phyloP scores from a whole-genome alignment of 2,113 vertebrate species.

The Chionodraco myersi region DNA sequence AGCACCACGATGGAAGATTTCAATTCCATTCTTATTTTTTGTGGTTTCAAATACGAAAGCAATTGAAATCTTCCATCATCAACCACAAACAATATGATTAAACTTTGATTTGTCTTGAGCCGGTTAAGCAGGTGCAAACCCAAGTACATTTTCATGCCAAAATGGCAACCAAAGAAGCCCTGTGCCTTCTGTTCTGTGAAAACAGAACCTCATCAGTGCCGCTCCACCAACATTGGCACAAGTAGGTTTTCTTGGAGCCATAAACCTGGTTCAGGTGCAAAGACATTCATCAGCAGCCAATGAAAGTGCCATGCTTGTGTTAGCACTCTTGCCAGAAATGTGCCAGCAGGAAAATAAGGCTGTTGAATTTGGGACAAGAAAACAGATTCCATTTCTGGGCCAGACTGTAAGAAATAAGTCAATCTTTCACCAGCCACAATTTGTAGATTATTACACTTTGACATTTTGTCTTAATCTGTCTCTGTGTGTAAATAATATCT shows the following conservation, averaged over 20 bases:
- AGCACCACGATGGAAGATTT: not conserved
- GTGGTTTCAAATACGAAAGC: no score
- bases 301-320: not conserved
- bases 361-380: not conserved
- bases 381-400: not conserved
- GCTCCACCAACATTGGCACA: constrained; percentile 11
- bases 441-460: not conserved
- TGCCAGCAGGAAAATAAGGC: not conserved
- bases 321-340: not conserved
- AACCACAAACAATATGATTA: no score
- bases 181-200: constrained; percentile 19
- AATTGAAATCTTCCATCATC: no score
- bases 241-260: not conserved
- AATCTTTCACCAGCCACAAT: not conserved
- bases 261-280: constrained; percentile 14
- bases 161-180: constrained; percentile 4
- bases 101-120: not conserved
- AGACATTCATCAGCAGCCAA: not conserved
- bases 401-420: not conserved
- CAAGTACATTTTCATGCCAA: constrained; percentile 8
- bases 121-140: constrained; percentile 9
- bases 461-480: not conserved
- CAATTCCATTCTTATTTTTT: not conserved
- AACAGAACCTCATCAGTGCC: constrained; percentile 4
- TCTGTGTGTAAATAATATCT: not conserved